Base-by-base conservation (phyloP, 2,888 invertebrate genomes). In the Diarsia brunnea region DNA sequence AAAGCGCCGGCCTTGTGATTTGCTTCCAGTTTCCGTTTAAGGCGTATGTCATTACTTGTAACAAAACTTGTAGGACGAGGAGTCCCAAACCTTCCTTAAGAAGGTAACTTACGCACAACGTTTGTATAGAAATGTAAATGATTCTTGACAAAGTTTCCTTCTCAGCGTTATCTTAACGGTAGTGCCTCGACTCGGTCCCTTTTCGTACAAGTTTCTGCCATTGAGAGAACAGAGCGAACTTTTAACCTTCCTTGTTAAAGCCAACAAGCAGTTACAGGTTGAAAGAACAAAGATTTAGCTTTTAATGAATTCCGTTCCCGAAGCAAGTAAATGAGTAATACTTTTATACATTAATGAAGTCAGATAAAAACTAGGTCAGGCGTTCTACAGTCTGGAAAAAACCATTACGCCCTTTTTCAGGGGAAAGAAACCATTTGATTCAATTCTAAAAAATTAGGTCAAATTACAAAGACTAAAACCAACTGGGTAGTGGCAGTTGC, bases 101-200 rank as follows among this genome's bases (percentile, higher is more conserved):
- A 64, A 78, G 76, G 80, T 80, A 71, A 84, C 75, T 84, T 81
- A 78, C 74, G 69, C 51, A 58, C 75, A 81, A 75, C 75, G 72
- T 81, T 81, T 74, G 74, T 81, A 84, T 78, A 85, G 77, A 86
- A 86, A 86, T 86, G 86, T 86, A 86, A 86, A 85, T 85, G 79
- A 83, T 85, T 81, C 78, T 79, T 81, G 74, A 83, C 81, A 81
- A 86, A 83, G 77, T 86, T 86, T 79, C 69, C 72, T 74, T 76
- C 64, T 75, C 75, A 71, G 55, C 72, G 64, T 83, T 86, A 86
- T 86, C 84, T 83, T 83, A 81, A 85, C 76, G 75, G 78, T 75
- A 81, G 81, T 69, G 63, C 49, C 60, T 58, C 58, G 63, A 55
- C 49, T 58, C 58, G 51, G 74, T 58, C 78, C 78, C 73, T 82